A percentile compares a stretch with the other conserved stretches of the same genome.
Conservation (phyloP, 2,888 invertebrate genomes). For the Lepas anatifera region DNA sequence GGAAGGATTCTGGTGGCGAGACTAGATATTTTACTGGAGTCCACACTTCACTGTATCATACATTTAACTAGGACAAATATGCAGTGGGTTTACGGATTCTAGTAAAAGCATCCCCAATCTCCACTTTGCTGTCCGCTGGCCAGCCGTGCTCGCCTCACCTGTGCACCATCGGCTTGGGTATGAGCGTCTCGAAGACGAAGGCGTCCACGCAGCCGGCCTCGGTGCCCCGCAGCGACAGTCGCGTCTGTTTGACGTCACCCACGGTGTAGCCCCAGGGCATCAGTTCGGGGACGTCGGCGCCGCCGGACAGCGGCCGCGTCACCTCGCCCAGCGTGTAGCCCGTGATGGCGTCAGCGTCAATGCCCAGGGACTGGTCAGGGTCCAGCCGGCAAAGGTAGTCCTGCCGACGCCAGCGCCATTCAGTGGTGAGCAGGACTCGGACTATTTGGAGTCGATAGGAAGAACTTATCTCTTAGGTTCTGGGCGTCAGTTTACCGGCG, state of each 20-base stretch:
- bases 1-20: no score
- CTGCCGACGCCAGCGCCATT: neutral
- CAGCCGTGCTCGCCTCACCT: no score
- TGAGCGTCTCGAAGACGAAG: constrained; percentile 86
- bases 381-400: constrained; percentile 88
- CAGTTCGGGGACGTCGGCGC: constrained; percentile 58
- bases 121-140: no score
- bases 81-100: no score
- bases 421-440: no score
- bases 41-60: no score
- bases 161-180: constrained; percentile 91
- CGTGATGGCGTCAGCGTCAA: constrained; percentile 72
- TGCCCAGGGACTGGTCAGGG: constrained; percentile 75
- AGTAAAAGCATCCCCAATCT: no score
- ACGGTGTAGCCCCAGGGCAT: constrained; percentile 88
- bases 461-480: no score
- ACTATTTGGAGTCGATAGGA: no score
- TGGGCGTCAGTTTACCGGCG: no score
- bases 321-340: constrained; percentile 85
- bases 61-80: no score
- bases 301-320: constrained; percentile 30
- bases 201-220: constrained; percentile 71
- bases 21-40: no score
- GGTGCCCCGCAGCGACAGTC: constrained; percentile 45
- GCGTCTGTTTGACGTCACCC: constrained; percentile 46